Conservation (phyloP, 64 coral and sea anemone species). For the Platygyra sinensis region DNA sequence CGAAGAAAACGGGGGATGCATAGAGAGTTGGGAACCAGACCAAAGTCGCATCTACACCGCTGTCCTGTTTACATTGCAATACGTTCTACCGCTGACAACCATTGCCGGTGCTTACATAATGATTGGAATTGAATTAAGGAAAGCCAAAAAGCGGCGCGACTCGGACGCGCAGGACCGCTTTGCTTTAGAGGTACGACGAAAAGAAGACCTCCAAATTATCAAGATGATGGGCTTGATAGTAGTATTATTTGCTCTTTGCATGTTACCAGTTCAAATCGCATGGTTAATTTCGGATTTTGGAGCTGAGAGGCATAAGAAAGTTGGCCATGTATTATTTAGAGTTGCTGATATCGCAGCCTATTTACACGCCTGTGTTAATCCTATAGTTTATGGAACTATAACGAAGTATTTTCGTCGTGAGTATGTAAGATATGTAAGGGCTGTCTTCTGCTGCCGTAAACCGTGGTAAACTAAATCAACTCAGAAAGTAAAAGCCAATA, state of each 20-base stretch:
- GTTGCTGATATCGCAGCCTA: slow-evolving; percentile 63
- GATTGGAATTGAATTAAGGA: slow-evolving; percentile 18
- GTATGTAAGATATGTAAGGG: slow-evolving; percentile 49
- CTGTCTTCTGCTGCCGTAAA: slow-evolving; percentile 37
- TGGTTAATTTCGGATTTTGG: slow-evolving; percentile 69
- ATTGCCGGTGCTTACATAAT: slow-evolving; percentile 29
- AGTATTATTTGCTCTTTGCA: slow-evolving; percentile 66
- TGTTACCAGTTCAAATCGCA: slow-evolving; percentile 56
- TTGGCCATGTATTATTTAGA: slow-evolving; percentile 43
- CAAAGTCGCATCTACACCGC: slow-evolving; percentile 25
- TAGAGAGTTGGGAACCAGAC: background rate
- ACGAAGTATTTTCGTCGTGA: slow-evolving; percentile 66
- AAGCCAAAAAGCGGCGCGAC: slow-evolving; percentile 14
- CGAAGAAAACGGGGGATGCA: background rate
- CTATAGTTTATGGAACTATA: slow-evolving; percentile 68
- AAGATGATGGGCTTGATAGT: slow-evolving; percentile 76
- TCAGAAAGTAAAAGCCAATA: too few species aligned
- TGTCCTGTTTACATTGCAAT: slow-evolving; percentile 38
- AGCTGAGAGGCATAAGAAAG: slow-evolving; percentile 31
- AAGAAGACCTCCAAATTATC: slow-evolving; percentile 71
- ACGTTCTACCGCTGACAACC: slow-evolving; percentile 22
- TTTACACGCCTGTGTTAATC: slow-evolving; percentile 70
- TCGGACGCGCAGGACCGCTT: slow-evolving; percentile 8
- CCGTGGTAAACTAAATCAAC: too few species aligned
- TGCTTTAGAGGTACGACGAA: slow-evolving; percentile 32